phyloP scores from a whole-genome alignment of 2,888 invertebrate species.

The Limnephilus marmoratus region DNA sequence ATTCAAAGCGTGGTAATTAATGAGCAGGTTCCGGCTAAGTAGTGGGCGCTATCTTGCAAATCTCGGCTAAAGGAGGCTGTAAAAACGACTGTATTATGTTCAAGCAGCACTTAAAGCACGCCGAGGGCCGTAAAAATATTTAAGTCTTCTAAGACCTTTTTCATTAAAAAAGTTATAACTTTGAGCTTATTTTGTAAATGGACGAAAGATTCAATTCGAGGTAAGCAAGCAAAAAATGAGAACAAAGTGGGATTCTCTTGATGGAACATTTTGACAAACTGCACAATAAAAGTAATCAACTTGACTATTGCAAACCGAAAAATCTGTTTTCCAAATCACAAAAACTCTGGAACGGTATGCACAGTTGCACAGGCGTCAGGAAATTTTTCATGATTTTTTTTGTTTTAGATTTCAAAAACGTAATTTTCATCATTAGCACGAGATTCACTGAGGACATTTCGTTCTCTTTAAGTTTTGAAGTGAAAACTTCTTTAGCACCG shows the following conservation, averaged over 20 bases:
- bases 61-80: neutral
- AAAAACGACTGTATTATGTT: neutral
- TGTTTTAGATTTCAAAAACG: too few species aligned
- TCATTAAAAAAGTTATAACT: neutral
- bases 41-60: neutral
- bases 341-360: too few species aligned
- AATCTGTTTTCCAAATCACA: too few species aligned
- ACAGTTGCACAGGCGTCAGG: too few species aligned
- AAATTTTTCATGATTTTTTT: too few species aligned
- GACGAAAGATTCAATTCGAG: neutral
- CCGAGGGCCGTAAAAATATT: neutral
- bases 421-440: too few species aligned
- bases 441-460: too few species aligned
- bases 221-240: neutral
- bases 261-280: neutral
- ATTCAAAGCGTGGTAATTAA: neutral
- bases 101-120: neutral
- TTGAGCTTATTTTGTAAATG: neutral
- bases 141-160: conserved; percentile 2
- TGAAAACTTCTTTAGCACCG: too few species aligned
- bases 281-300: neutral
- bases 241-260: neutral
- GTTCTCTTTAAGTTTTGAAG: too few species aligned
- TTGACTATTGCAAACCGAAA: neutral
- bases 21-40: neutral